Evolutionary conservation across 2,888 invertebrate species (phyloP), one percentile per base, ranked within the genome.

Genomic region (Parascotia fuliginaria): DNA sequence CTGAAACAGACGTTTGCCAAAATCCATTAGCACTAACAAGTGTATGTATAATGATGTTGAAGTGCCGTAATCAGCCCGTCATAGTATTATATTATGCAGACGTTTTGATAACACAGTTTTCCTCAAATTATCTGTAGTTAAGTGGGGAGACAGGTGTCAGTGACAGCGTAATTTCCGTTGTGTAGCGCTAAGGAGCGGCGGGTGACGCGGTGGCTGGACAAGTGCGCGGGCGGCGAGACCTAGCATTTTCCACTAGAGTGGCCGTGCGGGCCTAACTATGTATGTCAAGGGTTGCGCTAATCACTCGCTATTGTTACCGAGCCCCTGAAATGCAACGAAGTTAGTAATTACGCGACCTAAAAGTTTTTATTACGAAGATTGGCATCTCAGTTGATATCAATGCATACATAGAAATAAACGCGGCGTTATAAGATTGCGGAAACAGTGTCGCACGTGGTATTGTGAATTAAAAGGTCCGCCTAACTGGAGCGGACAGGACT

Each of bases 221-320:
- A 53, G 53, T 53, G 73, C 74, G 79, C 79, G 75, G 77, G 80
- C 80, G 79, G 72, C 67, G 75, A 89, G 84, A 84, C 82, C 83
- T 85, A 87, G 82, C 81, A 83, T 87, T 89, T 90, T 89, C 87
- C 89, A 87, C 73, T 86, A 89, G 87, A 90, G 84, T 85, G 87
- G 81, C 76, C 73, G 82, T 81, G 81, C 79, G 73, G 73, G 65
- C 78, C 77, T 83, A 77, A 77, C 77, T 81, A 87, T 85, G 87
- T 89, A 57, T 90, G 91, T 91, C 91, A 91, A 91, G 90, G 90
- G 88, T 87, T 84, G 79, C 73, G 73, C 74, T 90, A 89, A 89
- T 90, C 81, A 83, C 79, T 80, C 80, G 77, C 84, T 78, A 84
- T 86, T 86, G 83, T 88, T 83, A 79, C 77, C 64, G 73, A 82